A percentile compares a stretch with the other conserved stretches of the same genome.
Evolutionary conservation across 2,113 vertebrate species (phyloP).

Genomic region (Chaetura pelagica): DNA sequence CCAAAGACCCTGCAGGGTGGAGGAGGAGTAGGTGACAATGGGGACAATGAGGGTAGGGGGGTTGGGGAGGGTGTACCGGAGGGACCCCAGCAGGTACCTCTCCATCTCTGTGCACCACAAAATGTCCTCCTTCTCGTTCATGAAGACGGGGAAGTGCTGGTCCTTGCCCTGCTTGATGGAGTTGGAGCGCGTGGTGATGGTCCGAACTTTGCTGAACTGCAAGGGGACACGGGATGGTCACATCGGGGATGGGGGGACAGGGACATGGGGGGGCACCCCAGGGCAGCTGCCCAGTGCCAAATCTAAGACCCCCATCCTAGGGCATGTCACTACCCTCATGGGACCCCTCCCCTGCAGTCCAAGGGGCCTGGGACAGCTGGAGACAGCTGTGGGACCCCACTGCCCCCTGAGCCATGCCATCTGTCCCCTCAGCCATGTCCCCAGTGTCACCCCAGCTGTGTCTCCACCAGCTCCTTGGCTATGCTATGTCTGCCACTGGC

Average conservation of each 20-base stretch:
- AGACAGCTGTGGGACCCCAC: not conserved
- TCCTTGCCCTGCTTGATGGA: constrained; percentile 99
- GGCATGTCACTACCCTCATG: rapidly evolving
- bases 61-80: no score
- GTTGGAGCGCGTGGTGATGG: constrained; percentile 98
- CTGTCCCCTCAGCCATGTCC: no score
- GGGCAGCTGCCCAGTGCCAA: not conserved
- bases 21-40: no score
- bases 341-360: not conserved
- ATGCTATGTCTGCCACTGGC: no score
- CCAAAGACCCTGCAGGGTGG: constrained; percentile 85
- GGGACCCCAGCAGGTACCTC: constrained; percentile 74
- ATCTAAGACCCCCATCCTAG: no score
- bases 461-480: no score
- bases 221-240: constrained; percentile 49
- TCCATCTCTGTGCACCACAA: constrained; percentile 99
- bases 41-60: no score
- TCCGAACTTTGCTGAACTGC: constrained; percentile 97
- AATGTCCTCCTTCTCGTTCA: constrained; percentile 99
- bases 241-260: no score
- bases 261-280: no score
- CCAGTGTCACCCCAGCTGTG: no score
- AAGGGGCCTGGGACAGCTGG: rapidly evolving
- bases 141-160: constrained; percentile 98
- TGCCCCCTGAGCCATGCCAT: no score